Percentiles rank a stretch among this genome's conserved stretches.
Evolutionary conservation across 2,888 invertebrate species (phyloP).

Genomic region (Hofmannophila pseudospretella): DNA sequence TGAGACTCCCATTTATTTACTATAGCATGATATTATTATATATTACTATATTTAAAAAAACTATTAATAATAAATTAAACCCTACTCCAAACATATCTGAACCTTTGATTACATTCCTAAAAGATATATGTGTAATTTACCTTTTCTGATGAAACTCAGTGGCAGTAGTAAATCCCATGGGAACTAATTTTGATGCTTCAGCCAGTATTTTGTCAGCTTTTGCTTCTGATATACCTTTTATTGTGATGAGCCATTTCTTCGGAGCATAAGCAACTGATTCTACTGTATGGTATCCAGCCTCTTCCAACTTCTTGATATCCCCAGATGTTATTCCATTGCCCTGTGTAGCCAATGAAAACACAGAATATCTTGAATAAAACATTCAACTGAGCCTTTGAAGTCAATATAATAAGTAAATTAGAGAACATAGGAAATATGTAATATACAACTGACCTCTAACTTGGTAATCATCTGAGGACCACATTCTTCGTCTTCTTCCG

Average conservation of each 20-base stretch:
- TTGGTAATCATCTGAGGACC: conserved; percentile 85
- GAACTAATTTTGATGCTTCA: conserved; percentile 95
- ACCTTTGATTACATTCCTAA: no score
- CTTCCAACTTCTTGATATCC: conserved; percentile 95
- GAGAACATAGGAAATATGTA: no score
- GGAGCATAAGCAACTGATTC: conserved; percentile 97
- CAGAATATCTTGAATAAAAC: neutral
- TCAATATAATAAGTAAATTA: neutral
- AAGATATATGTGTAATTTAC: no score
- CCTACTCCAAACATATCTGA: no score
- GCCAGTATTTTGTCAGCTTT: conserved; percentile 96
- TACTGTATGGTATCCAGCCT: conserved; percentile 96
- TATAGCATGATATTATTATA: no score
- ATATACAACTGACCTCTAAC: conserved; percentile 87
- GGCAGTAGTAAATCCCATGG: conserved; percentile 99
- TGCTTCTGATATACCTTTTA: conserved; percentile 97
- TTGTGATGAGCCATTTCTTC: conserved; percentile 90
- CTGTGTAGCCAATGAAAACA: no score
- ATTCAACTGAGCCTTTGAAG: neutral
- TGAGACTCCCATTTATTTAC: no score
- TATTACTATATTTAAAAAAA: no score
- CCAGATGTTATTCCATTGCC: conserved; percentile 92
- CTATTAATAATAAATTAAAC: no score
- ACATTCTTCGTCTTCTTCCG: conserved; percentile 81
- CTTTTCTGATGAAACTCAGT: conserved; percentile 97